Evolutionary conservation across 2,113 vertebrate species (phyloP), one percentile per base, ranked within the genome.

Genomic region (Myrmecophaga tridactyla): DNA sequence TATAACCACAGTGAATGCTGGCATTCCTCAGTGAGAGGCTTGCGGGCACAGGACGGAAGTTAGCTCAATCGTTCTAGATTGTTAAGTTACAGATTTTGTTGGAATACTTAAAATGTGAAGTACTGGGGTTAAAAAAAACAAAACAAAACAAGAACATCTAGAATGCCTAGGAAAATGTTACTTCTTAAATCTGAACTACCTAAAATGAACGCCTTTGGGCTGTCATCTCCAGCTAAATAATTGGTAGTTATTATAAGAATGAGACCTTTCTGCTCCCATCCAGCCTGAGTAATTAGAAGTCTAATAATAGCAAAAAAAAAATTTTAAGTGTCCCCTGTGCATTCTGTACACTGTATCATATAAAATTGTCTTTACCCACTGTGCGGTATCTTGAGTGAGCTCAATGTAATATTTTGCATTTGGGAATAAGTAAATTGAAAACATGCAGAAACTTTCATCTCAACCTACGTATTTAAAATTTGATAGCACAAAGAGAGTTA

Each of bases 221-320:
- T 83, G 9, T 58, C 53, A 86, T 88, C 62, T 84, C 80, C 27
- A 62, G 85, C 80, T 91, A 94, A 87, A 63, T 84, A 92, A 87
- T 0, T 92, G 92, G 83, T 75, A 83, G 89, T 93, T 93, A 92
- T 62, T 95, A 34, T 60, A 95, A 94, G 89, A 94, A 94, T 15
- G 46, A 96, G 72, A 70, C 58, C 81, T 73, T 93, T 90, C 92
- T 90, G 31, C 75, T 92, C 89, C 53, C 48, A 96, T 56, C 56
- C 41, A 93, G 89, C 65, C 78, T 20, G 21, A 93, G 72, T 97
- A 96, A 97, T 95, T 86, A 90, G n/a, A 89, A 95, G 34, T 65
- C 94, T 95, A 97, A 94, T 92, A 95, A 96, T 88, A 78, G 23
- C 53, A 95, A 75, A 0, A 46, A 72, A 93, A 94, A 90, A 51